phyloP scores from a whole-genome alignment of 2,888 invertebrate species.

The Andrena camellia region DNA sequence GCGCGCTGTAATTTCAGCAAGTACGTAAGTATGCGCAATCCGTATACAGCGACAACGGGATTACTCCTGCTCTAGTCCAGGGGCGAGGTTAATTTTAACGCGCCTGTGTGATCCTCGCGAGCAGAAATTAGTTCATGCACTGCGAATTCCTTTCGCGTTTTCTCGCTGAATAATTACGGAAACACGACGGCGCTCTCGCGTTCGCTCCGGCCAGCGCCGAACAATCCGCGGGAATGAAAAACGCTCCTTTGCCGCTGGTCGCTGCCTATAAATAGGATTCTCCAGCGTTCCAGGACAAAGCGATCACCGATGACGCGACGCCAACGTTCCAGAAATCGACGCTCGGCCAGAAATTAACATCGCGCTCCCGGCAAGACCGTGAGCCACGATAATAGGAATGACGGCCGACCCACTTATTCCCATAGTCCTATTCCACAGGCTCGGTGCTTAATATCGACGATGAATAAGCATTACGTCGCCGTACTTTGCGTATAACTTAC shows the following conservation, averaged over 20 bases:
- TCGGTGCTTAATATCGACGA: constrained; percentile 65
- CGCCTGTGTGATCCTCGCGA: not conserved
- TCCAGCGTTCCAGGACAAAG: constrained; percentile 1
- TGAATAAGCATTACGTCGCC: constrained; percentile 68
- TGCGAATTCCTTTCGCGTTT: not conserved
- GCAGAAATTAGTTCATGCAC: constrained; percentile 1
- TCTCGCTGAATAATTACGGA: constrained; percentile 12
- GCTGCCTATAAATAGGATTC: constrained; percentile 29
- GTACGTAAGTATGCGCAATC: constrained; percentile 23
- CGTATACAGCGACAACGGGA: constrained; percentile 31
- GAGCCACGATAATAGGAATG: constrained; percentile 71
- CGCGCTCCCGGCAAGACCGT: constrained; percentile 55
- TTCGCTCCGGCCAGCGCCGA: not conserved
- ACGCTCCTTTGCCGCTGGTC: not conserved
- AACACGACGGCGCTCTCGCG: not conserved
- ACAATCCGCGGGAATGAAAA: constrained; percentile 1
- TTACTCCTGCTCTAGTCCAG: constrained; percentile 5
- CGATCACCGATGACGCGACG: constrained; percentile 44
- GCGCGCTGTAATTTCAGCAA: constrained; percentile 36
- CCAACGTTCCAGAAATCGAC: constrained; percentile 49
- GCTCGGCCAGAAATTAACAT: constrained; percentile 47
- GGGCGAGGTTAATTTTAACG: constrained; percentile 23
- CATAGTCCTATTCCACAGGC: constrained; percentile 51
- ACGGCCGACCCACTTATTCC: constrained; percentile 69
- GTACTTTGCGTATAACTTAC: constrained; percentile 46